Evolutionary conservation across 92 coral and sea anemone species (phyloP).

Genomic region (Siderastrea siderea): DNA sequence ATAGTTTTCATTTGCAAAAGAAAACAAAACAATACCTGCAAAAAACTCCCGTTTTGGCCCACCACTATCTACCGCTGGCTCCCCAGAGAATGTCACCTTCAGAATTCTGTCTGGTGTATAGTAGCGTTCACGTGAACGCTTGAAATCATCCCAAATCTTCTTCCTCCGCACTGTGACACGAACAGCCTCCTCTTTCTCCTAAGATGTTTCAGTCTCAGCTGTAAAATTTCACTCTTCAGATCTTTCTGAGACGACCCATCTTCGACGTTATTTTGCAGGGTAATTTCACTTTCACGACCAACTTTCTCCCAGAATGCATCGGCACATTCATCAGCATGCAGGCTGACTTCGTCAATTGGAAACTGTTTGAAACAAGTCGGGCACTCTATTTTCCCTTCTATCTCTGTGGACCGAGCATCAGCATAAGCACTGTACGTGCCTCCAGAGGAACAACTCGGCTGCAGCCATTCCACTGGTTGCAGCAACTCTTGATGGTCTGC

Average conservation of each 20-base stretch:
- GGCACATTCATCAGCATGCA: constrained; percentile 1
- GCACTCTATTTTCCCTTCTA: constrained; percentile 5
- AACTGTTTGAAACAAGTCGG: constrained; percentile 3
- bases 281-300: neutral
- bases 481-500: constrained; percentile 1
- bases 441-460: neutral
- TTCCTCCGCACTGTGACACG: constrained; percentile 43
- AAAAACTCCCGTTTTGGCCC: no score
- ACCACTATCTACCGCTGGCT: constrained; percentile 4
- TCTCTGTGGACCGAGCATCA: constrained; percentile 1
- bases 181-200: constrained; percentile 12
- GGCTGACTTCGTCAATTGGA: constrained; percentile 7
- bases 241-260: constrained; percentile 1
- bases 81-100: constrained; percentile 38
- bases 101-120: constrained; percentile 30
- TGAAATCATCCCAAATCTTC: constrained; percentile 51
- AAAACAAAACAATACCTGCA: no score
- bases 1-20: no score
- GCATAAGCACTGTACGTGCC: neutral
- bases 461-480: constrained; percentile 5
- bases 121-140: constrained; percentile 33
- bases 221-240: neutral
- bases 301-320: neutral
- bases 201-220: neutral
- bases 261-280: neutral